These are phyloP conservation scores for Pipra filicauda DNA, from an alignment of 2,113 vertebrate species.

Conservation along the genomic window DNA sequence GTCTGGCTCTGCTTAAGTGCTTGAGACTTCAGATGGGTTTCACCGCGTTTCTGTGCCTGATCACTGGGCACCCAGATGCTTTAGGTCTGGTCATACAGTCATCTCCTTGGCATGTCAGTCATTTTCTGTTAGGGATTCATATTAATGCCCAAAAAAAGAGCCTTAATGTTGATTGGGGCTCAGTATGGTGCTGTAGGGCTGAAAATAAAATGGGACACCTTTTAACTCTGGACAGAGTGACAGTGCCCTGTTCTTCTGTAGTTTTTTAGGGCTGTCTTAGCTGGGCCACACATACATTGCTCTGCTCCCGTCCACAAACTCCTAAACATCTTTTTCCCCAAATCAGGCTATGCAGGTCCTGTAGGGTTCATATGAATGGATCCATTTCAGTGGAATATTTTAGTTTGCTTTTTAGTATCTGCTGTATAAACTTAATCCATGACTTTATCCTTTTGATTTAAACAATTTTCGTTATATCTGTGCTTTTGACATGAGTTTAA, in stretches of 20 bases:
- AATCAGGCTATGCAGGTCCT: background rate
- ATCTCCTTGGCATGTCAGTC: background rate
- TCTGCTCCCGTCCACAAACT: background rate
- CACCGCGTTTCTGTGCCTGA: accelerated
- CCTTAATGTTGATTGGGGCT: background rate
- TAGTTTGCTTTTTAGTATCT: background rate
- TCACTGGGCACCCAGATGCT: background rate
- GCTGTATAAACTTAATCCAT: background rate
- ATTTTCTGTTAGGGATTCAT: background rate
- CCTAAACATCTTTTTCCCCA: background rate
- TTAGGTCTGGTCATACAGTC: background rate
- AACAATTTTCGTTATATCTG: background rate
- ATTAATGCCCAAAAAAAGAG: background rate
- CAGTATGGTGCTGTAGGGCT: background rate
- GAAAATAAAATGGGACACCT: background rate
- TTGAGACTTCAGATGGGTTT: background rate
- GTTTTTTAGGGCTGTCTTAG: background rate
- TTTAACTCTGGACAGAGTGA: background rate
- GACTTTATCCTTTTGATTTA: background rate
- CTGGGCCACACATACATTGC: background rate
- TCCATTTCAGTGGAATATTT: background rate
- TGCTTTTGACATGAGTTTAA: background rate
- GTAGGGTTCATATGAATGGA: background rate
- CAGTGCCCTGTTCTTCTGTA: background rate
- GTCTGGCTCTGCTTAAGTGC: background rate